A percentile compares a stretch with the other conserved stretches of the same genome.
These are phyloP conservation scores for Drosophila biarmipes DNA, from an alignment of 1,140 invertebrate genomes.

Conservation along the genomic window DNA sequence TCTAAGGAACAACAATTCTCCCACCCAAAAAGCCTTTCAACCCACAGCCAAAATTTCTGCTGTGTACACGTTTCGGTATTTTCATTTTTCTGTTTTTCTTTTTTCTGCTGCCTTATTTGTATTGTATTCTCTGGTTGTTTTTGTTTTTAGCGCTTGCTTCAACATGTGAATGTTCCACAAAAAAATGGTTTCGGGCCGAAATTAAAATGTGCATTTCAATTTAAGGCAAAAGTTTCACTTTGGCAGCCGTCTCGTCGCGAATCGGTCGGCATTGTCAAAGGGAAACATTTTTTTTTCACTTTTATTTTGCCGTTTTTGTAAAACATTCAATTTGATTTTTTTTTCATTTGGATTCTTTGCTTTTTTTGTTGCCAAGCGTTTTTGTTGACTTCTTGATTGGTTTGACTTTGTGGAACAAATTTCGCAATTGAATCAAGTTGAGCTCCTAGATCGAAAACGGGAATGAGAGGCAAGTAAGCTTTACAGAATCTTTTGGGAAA, in stretches of 20 bases:
- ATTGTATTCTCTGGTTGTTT: conserved; percentile 37
- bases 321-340: conserved; percentile 75
- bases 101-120: conserved; percentile 36
- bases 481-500: conserved; percentile 84
- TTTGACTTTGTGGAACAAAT: conserved; percentile 81
- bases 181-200: conserved; percentile 66
- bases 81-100: conserved; percentile 35
- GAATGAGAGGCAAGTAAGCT: conserved; percentile 85
- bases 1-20: conserved; percentile 31
- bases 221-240: conserved; percentile 66
- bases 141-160: conserved; percentile 80
- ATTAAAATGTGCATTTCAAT: conserved; percentile 78
- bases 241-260: conserved; percentile 39
- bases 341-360: conserved; percentile 35
- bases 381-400: conserved; percentile 46
- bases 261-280: conserved; percentile 53
- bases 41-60: conserved; percentile 28
- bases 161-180: conserved; percentile 84
- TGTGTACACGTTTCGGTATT: conserved; percentile 56
- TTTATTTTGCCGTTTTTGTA: conserved; percentile 74
- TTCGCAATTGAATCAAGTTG: conserved; percentile 85
- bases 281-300: conserved; percentile 59
- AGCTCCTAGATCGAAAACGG: conserved; percentile 85
- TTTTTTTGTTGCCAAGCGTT: conserved; percentile 41
- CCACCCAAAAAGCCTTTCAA: conserved; percentile 56